Evolutionary conservation across 2,797 vertebrate species (phyloP), one percentile per base, ranked within the genome.

Genomic region (Aulostomus chinensis): DNA sequence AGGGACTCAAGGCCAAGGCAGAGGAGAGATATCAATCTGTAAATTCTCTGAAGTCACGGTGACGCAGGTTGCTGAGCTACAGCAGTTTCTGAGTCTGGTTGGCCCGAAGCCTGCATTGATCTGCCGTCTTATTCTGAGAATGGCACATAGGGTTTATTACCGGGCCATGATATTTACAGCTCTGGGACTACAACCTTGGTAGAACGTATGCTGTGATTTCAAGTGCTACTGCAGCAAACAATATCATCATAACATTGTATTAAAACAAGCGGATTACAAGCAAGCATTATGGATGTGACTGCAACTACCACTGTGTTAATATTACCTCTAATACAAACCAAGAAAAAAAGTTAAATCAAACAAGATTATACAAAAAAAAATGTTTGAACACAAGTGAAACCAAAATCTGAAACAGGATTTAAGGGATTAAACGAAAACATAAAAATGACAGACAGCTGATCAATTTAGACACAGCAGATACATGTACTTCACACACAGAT

Each of bases 21-120:
- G 49, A 63, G 68, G 42, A 61, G 41, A 61, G 50, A 48, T 34
- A 79, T 73, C 53, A 54, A 64, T 72, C 76, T 63, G 70, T 36
- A 40, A 32, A 57, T 73, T 48, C 58, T 64, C 57, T 84, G 52
- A 81, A 62, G 84, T 81, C 78, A 81, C 35, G n/a, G 52, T 83
- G 86, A 90, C 70, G 71, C 67, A 80, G 59, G 72, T 37, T 41
- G 56, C 65, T 1, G 37, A 74, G 67, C 60, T 45, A 50, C 9
- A 38, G 52, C 42, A 38, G 40, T 37, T 49, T 35, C 59, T 28
- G 58, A 39, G 53, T 33, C 32, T 55, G 60, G 39, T 16, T 57
- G 65, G 69, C 38, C 29, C 10, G 15, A 30, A 25, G 49, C 30
- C 52, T 11, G 43, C 62, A 64, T 46, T 0, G 29, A 80, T 46